These are phyloP conservation scores for Drosophila sechellia DNA, from an alignment of 1,140 invertebrate genomes.

Conservation along the genomic window DNA sequence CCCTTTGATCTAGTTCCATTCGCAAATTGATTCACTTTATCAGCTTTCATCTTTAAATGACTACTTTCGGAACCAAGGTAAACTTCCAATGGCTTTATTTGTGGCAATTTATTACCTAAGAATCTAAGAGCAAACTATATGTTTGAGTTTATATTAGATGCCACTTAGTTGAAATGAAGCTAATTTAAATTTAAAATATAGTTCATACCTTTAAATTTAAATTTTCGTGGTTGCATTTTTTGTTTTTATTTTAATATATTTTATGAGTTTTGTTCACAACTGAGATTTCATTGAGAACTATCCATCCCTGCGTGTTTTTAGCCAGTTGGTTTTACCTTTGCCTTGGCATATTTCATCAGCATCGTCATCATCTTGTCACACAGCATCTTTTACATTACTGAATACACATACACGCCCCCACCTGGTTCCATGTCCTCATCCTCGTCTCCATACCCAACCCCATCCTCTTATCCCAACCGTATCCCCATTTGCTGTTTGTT, in stretches of 20 bases:
- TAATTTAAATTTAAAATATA: neutral
- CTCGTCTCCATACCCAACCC: slow-evolving; percentile 5
- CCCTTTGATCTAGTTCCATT: slow-evolving; percentile 53
- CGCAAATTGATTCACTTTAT: slow-evolving; percentile 43
- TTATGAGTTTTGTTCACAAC: neutral
- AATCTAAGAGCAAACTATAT: neutral
- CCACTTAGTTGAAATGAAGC: neutral
- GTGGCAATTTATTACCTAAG: slow-evolving; percentile 9
- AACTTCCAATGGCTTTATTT: slow-evolving; percentile 34
- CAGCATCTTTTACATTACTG: slow-evolving; percentile 38
- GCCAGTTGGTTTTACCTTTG: slow-evolving; percentile 53
- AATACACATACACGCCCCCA: slow-evolving; percentile 32
- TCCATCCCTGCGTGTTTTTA: slow-evolving; percentile 44
- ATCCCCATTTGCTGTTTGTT: slow-evolving; percentile 71
- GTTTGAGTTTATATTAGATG: neutral
- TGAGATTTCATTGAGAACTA: slow-evolving; percentile 1
- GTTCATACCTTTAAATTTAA: too few relatives aligned
- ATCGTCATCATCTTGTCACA: slow-evolving; percentile 60
- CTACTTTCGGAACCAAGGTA: slow-evolving; percentile 11
- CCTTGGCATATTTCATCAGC: slow-evolving; percentile 64
- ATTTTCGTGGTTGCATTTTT: neutral
- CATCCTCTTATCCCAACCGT: slow-evolving; percentile 9
- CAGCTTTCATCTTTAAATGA: slow-evolving; percentile 22
- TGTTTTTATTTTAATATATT: too few relatives aligned
- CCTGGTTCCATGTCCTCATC: slow-evolving; percentile 11